Evolutionary conservation across 64 coral and sea anemone genomes (phyloP), one percentile per base, ranked within the genome.

Genomic region (Anthopleura sola): DNA sequence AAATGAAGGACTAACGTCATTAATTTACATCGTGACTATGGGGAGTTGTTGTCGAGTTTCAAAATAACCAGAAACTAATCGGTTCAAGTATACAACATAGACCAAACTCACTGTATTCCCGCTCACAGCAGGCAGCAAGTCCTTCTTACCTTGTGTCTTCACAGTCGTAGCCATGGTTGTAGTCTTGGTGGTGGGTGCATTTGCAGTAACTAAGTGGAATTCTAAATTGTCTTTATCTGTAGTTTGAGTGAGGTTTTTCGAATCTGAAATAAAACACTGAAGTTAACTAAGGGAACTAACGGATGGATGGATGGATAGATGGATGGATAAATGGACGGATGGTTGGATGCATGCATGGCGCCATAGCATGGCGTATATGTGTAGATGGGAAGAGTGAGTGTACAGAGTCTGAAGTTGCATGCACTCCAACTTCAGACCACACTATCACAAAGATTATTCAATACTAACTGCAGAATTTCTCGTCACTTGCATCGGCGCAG

Each of bases 401-500:
- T n/a, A n/a, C n/a, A n/a, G n/a, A n/a, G n/a, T n/a, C n/a, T n/a
- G n/a, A n/a, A n/a, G n/a, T n/a, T n/a, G n/a, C n/a, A 11, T 62
- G 21, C 23, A 0, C n/a, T 1, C 7, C 5, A 56, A 56, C 19
- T 58, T 11, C 7, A 62, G 13, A 62, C 7, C 21, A 26, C 0
- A 62, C 8, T 4, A 62, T 77, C 75, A 40, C 24, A 15, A 29
- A 12, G 36, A 33, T 0, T 37, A 37, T 4, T 33, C 17, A 29
- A 44, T 39, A 79, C 76, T 79, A 44, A 79, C 76, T 39, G 44
- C 76, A 79, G 14, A 44, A 79, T 44, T 49, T 17, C 31, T 79
- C 76, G 38, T 79, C 76, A 44, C 76, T 79, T 23, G 37, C 38
- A 13, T 79, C 76, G 38, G 76, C 19, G 38, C 76, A 79, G 76